A percentile compares a stretch with the other conserved stretches of the same genome.
Conservation (phyloP, 2,797 vertebrate species). For the Sebastes cheni region DNA sequence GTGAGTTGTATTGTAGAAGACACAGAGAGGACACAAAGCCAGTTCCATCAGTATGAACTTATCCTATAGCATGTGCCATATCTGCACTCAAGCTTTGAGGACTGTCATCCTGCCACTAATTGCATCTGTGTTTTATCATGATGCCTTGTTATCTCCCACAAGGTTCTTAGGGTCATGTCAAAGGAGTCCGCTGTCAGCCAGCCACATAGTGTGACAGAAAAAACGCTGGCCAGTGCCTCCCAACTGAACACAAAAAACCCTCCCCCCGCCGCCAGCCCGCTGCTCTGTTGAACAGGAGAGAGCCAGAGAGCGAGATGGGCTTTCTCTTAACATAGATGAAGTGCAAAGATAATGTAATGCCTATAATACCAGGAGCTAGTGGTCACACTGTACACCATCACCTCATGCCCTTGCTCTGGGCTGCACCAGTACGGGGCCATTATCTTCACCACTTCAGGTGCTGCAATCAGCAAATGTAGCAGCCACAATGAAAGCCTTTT, state of each 20-base stretch:
- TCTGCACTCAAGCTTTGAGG: conserved; percentile 38
- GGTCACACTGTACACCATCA: conserved; percentile 44
- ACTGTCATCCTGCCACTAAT: conserved; percentile 64
- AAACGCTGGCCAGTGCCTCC: conserved; percentile 30
- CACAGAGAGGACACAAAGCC: conserved; percentile 8
- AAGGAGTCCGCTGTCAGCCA: conserved; percentile 54
- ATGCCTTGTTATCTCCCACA: conserved; percentile 70
- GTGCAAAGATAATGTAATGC: conserved; percentile 56
- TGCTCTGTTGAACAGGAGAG: neutral
- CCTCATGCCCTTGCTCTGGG: conserved; percentile 45
- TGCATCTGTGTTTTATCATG: conserved; percentile 73
- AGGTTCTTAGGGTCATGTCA: conserved; percentile 64
- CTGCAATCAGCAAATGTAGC: conserved; percentile 75
- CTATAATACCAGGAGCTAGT: conserved; percentile 38
- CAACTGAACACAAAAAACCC: neutral
- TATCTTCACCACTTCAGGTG: conserved; percentile 66
- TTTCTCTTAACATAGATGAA: conserved; percentile 49
- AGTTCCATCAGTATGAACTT: conserved; percentile 47
- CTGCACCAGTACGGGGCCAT: conserved; percentile 46
- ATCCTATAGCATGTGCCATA: conserved; percentile 51
- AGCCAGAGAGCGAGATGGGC: neutral
- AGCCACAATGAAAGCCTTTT: conserved; percentile 59
- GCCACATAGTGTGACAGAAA: conserved; percentile 35
- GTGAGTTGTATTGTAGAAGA: neutral
- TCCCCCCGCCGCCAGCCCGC: neutral